These are phyloP conservation scores for Thalassarche chlororhynchos DNA, from an alignment of 2,113 vertebrate genomes.

Conservation along the genomic window DNA sequence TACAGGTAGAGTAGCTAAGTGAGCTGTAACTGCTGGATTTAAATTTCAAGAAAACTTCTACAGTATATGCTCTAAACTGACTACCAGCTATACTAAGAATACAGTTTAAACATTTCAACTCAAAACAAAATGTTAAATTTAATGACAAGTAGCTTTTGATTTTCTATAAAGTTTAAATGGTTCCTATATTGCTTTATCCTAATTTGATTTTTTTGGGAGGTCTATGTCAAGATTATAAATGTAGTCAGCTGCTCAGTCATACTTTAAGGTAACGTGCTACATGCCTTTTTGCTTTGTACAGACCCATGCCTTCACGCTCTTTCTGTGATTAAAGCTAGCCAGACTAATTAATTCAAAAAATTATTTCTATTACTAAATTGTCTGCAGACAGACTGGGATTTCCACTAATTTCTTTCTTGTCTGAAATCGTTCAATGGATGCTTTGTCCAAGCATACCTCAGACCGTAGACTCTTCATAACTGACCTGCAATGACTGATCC, in stretches of 20 bases:
- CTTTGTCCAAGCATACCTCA: neutral
- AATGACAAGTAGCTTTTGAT: neutral
- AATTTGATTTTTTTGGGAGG: neutral
- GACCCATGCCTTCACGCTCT: neutral
- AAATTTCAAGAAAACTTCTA: neutral
- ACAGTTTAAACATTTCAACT: neutral
- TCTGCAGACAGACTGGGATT: neutral
- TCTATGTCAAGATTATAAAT: neutral
- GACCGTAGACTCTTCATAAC: neutral
- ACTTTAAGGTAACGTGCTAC: neutral
- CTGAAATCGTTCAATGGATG: neutral
- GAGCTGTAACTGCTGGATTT: neutral
- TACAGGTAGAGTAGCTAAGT: neutral
- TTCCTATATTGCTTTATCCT: neutral
- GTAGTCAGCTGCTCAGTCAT: neutral
- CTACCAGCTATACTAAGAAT: neutral
- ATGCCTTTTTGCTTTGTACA: neutral
- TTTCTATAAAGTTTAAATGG: neutral
- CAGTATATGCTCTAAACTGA: neutral
- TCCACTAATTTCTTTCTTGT: neutral
- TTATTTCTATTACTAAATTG: neutral
- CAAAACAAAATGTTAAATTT: neutral
- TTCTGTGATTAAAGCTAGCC: neutral
- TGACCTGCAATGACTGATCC: neutral
- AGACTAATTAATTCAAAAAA: neutral